Evolutionary conservation across 1,140 invertebrate genomes (phyloP), one percentile per base, ranked within the genome.

Genomic region (Hyposmocoma kahamanoa): DNA sequence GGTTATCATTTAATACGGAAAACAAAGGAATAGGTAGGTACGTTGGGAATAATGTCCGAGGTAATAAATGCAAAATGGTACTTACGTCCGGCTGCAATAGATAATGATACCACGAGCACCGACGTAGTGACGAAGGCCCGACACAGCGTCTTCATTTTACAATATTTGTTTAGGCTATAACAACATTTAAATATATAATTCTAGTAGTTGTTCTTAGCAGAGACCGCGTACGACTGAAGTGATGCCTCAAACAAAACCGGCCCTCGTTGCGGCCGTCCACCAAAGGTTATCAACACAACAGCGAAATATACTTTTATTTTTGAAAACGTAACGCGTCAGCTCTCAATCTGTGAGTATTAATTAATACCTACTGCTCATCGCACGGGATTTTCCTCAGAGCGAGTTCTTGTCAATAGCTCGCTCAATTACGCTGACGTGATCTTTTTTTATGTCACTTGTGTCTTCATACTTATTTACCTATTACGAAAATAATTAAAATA

Each of bases 211-310:
- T 39, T 41, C 42, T 18, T 49, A 42, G 52, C 53, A 50, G 50
- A 50, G 50, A 41, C 53, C 47, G 51, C 46, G 45, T 41, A 26
- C 56, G 51, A 67, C 61, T 63, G 64, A 62, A 53, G 58, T 47
- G 42, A 50, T 26, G 52, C 22, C 48, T 45, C 32, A 36, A 36
- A 36, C 32, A 36, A 36, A 53, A 47, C 36, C 56, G 55, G 28
- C 53, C 56, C 50, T 59, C 55, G 52, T 56, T 56, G 46, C 47
- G 53, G 47, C 50, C 26, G 42, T 42, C 36, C 56, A 42, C 32
- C 44, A 60, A 63, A 63, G 64, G 64, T 67, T 67, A 67, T 67
- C 60, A 63, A 60, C 57, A 56, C 32, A 36, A 36, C 32, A 36
- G 15, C 32, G 18, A 36, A 36, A 36, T 36, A 36, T 36, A 36